phyloP scores from a whole-genome alignment of 2,113 vertebrate genomes.

The Corythaeola cristata region DNA sequence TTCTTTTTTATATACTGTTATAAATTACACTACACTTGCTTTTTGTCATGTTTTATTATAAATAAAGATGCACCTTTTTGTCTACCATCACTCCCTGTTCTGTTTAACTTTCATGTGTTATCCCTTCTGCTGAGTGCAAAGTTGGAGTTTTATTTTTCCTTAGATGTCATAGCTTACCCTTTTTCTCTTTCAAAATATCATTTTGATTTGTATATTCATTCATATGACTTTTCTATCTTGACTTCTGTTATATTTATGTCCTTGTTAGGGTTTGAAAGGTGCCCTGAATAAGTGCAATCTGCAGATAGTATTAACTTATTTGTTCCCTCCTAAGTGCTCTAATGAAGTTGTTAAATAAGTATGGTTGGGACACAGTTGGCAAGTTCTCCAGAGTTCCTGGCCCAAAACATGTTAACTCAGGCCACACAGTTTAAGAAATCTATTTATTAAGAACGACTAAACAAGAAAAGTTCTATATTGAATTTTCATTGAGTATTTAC shows the following conservation, averaged over 20 bases:
- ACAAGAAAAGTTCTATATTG: neutral
- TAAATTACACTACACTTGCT: neutral
- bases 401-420: accelerated
- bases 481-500: neutral
- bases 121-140: neutral
- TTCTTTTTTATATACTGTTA: neutral
- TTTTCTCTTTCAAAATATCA: neutral
- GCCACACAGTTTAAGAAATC: neutral
- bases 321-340: neutral
- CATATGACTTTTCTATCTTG: neutral
- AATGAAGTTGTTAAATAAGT: neutral
- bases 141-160: neutral
- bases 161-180: neutral
- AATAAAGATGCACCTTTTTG: neutral
- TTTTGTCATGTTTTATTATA: neutral
- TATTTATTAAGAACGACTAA: neutral
- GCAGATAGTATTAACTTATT: neutral
- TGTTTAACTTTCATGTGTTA: neutral
- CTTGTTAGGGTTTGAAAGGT: neutral
- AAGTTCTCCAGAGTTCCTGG: neutral
- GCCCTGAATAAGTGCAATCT: neutral
- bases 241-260: neutral
- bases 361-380: neutral
- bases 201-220: neutral
- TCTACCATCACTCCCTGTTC: neutral